Percentiles rank a stretch among this genome's conserved stretches.
phyloP scores from a whole-genome alignment of 2,113 vertebrate genomes.

The Neoarius graeffei region DNA sequence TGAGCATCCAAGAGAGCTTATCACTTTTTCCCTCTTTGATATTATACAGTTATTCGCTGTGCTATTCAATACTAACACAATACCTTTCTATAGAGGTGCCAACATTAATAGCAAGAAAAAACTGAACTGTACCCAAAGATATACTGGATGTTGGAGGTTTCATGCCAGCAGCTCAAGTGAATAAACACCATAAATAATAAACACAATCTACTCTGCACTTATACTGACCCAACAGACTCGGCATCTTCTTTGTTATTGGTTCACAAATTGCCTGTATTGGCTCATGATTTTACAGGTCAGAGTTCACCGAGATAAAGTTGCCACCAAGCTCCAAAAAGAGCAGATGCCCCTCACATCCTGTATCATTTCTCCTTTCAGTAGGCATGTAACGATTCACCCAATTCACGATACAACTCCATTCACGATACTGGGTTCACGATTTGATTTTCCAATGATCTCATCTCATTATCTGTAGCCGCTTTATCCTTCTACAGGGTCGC shows the following conservation, averaged over 20 bases:
- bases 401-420: no score
- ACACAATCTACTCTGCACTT: neutral
- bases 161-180: neutral
- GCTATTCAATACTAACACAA: neutral
- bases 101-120: neutral
- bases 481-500: no score
- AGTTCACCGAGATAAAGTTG: neutral
- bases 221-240: neutral
- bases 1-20: neutral
- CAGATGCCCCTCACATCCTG: no score
- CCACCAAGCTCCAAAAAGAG: no score
- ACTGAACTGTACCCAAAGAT: no score
- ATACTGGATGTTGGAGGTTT: neutral
- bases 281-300: neutral
- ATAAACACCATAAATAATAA: neutral
- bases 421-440: no score
- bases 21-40: neutral
- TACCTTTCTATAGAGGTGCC: neutral
- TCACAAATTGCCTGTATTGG: neutral
- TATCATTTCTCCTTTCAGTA: no score
- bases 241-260: neutral
- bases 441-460: no score
- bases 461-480: no score
- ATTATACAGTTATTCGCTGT: neutral
- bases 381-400: no score